Conservation (phyloP, 1,140 invertebrate genomes). For the Tribolium madens region DNA sequence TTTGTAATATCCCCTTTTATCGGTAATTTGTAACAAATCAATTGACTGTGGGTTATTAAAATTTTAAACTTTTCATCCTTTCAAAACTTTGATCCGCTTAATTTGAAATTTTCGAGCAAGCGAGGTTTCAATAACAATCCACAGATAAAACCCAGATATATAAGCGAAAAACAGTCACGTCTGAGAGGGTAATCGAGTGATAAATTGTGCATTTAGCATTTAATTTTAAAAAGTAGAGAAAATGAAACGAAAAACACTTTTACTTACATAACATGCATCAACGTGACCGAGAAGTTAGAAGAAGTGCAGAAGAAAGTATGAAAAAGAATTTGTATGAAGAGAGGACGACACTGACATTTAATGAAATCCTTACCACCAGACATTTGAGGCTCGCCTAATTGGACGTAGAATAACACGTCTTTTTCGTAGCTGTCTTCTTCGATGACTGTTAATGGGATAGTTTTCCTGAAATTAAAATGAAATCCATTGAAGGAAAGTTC, state of each 20-base stretch:
- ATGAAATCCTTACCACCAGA: conserved; percentile 79
- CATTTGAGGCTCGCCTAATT: conserved; percentile 88
- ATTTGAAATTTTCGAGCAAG: no score
- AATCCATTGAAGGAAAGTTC: no score
- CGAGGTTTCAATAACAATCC: no score
- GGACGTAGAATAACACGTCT: conserved; percentile 92
- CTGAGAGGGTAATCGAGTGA: no score
- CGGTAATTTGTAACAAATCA: no score
- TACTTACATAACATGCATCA: conserved; percentile 62
- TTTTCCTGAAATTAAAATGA: conserved; percentile 80
- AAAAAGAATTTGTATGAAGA: conserved; percentile 57
- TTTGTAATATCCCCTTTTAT: no score
- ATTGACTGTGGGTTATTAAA: no score
- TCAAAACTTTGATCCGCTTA: no score
- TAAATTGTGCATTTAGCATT: no score
- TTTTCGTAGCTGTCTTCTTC: conserved; percentile 99
- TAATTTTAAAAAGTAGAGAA: neutral
- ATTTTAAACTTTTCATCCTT: no score
- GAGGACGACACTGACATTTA: conserved; percentile 43
- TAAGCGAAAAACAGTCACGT: no score
- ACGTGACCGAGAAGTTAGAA: conserved; percentile 53
- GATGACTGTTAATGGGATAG: conserved; percentile 86
- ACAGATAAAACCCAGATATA: no score
- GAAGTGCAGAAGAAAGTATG: conserved; percentile 55
- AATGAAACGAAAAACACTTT: conserved; percentile 32